Percentiles rank a stretch among this genome's conserved stretches.
phyloP scores from a whole-genome alignment of 2,888 invertebrate species.

The Aphelenchoides bicaudatus region DNA sequence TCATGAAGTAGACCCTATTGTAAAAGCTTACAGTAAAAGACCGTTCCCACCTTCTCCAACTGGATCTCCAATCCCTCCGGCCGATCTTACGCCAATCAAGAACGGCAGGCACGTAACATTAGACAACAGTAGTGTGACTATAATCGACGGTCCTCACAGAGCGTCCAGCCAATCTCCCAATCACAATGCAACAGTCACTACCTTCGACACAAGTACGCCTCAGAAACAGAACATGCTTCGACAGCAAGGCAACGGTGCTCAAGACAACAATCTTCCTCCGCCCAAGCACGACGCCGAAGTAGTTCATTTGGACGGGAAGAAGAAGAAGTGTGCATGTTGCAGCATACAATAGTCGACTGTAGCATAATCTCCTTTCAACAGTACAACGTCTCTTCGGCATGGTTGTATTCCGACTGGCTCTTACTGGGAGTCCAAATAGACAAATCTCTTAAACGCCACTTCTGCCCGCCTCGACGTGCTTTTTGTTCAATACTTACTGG shows the following conservation, averaged over 20 bases:
- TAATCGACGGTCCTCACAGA: conserved; percentile 15
- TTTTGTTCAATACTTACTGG: no score
- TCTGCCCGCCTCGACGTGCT: no score
- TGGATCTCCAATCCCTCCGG: conserved; percentile 37
- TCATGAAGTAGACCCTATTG: conserved; percentile 59
- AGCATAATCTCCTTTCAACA: no score
- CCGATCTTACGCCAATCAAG: conserved; percentile 19
- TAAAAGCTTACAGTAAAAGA: conserved; percentile 56
- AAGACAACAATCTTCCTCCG: conserved; percentile 32
- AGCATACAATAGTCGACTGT: conserved; percentile 31
- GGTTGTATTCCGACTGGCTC: no score
- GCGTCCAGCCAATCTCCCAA: conserved; percentile 1
- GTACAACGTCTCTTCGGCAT: no score
- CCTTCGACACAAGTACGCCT: conserved; percentile 7
- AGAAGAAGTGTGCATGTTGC: conserved; percentile 41
- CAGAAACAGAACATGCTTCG: background rate
- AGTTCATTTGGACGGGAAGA: conserved; percentile 41
- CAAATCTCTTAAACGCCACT: no score
- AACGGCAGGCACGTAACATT: conserved; percentile 14
- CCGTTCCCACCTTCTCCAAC: conserved; percentile 47
- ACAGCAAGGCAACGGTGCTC: background rate
- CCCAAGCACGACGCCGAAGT: conserved; percentile 40
- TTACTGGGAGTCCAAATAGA: no score
- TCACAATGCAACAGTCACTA: conserved; percentile 18
- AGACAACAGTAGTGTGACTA: conserved; percentile 15